Base-by-base conservation (phyloP, 2,797 vertebrate genomes). In the Nyctalus aviator region DNA sequence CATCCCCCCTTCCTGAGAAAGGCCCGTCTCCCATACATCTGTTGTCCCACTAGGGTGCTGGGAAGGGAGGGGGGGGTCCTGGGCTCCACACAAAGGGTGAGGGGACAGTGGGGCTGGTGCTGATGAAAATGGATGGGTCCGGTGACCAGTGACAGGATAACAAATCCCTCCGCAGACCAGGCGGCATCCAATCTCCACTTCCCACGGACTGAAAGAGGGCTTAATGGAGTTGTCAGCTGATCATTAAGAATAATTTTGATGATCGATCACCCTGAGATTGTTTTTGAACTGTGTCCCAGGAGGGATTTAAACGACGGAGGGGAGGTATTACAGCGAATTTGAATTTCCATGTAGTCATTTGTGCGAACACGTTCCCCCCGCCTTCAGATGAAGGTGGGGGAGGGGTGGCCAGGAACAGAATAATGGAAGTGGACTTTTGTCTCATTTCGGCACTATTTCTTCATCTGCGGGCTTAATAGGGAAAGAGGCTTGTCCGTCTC, bases 211-310 rank as follows among this genome's bases (percentile, higher is more conserved):
- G 96, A 90, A 88, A 95, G 82, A 92, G 66, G 88, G 69, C 93
- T 88, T 96, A 90, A 96, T 95, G 90, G 97, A 95, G 88, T 96
- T 95, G 94, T 97, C 96, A 93, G 82, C n/a, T 96, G 94, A 94
- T 97, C 95, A 95, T 94, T 96, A 95, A 95, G 93, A 95, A 94
- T 94, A 93, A 96, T 96, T 94, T 90, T 90, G 88, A 86, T 95
- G 94, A 95, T 96, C 94, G 88, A 97, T 96, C 88, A 95, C 88
- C 68, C 82, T 90, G 90, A 71, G 92, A 87, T 85, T 64, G 73
- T 95, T 94, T 95, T 72, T 94, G 96, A 71, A 90, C 1, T 90
- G 20, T 95, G 66, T 94, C 92, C 94, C 95, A 94, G 93, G 90
- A 94, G 90, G 89, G 86, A 88, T 95, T 95, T 55, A 96, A 95